A percentile compares a stretch with the other conserved stretches of the same genome.
Evolutionary conservation across 2,797 vertebrate genomes (phyloP).

Genomic region (Catostomus latipinnis): DNA sequence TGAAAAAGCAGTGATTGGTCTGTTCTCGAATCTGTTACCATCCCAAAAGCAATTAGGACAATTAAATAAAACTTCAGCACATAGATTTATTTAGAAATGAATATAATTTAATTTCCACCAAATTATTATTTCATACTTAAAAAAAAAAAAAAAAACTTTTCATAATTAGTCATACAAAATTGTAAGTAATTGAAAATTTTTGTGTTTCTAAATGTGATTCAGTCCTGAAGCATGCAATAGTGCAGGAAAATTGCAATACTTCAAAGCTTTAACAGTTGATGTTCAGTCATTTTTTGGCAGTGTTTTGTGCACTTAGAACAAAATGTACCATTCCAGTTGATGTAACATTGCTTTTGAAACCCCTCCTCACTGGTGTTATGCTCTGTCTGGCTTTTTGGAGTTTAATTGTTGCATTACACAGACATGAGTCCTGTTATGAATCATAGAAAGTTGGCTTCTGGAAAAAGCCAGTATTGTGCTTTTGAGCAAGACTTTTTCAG

Average conservation of each 20-base stretch:
- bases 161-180: too few relatives aligned
- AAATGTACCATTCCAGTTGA: conserved; percentile 68
- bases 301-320: conserved; percentile 56
- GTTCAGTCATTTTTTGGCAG: conserved; percentile 47
- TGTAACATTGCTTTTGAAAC: conserved; percentile 59
- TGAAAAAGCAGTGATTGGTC: conserved; percentile 59
- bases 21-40: conserved; percentile 65
- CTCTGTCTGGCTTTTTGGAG: conserved; percentile 47
- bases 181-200: too few relatives aligned
- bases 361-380: conserved; percentile 46
- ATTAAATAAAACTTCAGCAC: neutral
- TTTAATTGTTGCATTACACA: conserved; percentile 64
- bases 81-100: neutral
- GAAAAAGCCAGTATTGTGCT: conserved; percentile 57
- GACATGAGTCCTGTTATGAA: conserved; percentile 68
- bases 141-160: neutral
- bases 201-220: too few relatives aligned
- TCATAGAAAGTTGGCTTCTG: conserved; percentile 62
- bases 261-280: conserved; percentile 20
- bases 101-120: conserved; percentile 5
- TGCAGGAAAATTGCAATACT: conserved; percentile 7
- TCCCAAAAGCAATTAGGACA: neutral
- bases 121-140: neutral
- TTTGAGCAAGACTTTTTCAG: conserved; percentile 66
- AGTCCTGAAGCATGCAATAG: neutral